Conservation (phyloP, 2,888 invertebrate genomes). For the Macrosiphum euphorbiae region DNA sequence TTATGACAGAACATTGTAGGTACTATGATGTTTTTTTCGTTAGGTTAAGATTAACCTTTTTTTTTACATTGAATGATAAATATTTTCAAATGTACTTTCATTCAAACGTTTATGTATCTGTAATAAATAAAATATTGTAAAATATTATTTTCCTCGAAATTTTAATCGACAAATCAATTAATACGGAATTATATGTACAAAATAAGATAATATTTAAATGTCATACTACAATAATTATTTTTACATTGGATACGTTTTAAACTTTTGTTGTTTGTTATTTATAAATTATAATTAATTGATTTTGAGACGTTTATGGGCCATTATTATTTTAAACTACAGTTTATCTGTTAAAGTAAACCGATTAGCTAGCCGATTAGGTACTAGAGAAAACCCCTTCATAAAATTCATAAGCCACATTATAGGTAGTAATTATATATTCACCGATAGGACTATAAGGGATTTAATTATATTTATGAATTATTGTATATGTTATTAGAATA, state of each 20-base stretch:
- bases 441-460: background rate
- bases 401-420: constrained; percentile 5
- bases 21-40: background rate
- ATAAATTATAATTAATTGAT: background rate
- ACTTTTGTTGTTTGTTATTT: background rate
- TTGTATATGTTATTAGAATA: background rate
- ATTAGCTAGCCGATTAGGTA: background rate
- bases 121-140: background rate
- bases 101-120: background rate
- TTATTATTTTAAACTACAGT: constrained; percentile 16
- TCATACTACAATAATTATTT: background rate
- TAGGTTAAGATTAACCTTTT: background rate
- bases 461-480: background rate
- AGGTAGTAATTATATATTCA: background rate
- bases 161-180: background rate
- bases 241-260: background rate
- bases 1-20: background rate
- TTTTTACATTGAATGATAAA: too few relatives aligned
- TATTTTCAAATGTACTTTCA: too few relatives aligned
- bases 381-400: background rate
- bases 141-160: background rate
- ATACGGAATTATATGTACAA: background rate
- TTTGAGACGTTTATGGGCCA: background rate
- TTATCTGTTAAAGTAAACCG: background rate
- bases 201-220: background rate